A percentile compares a stretch with the other conserved stretches of the same genome.
Evolutionary conservation across 2,113 vertebrate species (phyloP).

Genomic region (Percina caprodes): DNA sequence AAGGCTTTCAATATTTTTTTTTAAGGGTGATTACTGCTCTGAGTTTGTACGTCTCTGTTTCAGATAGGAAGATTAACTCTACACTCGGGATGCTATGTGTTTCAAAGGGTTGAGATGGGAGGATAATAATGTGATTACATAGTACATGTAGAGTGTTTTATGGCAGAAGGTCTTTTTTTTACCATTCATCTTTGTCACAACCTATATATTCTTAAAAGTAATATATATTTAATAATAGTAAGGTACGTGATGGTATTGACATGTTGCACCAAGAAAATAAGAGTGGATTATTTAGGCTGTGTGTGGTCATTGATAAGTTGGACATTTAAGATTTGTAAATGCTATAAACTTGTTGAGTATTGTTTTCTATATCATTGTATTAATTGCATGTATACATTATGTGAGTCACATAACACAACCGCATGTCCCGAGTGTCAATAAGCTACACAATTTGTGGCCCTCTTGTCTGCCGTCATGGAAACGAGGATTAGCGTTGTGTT

Average conservation of each 20-base stretch:
- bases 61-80: conserved; percentile 67
- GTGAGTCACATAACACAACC: conserved; percentile 86
- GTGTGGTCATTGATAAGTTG: conserved; percentile 1
- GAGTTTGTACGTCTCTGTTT: conserved; percentile 50
- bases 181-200: conserved; percentile 13
- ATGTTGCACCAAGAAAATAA: conserved; percentile 18
- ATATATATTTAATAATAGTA: too few relatives aligned
- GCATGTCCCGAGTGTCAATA: conserved; percentile 86
- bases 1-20: conserved; percentile 37
- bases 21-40: conserved; percentile 48
- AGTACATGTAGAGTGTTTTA: conserved; percentile 59
- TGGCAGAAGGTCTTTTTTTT: conserved; percentile 56
- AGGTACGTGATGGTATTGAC: background rate
- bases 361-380: conserved; percentile 38
- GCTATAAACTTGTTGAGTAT: conserved; percentile 15
- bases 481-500: conserved; percentile 89
- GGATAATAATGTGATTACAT: conserved; percentile 65
- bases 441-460: conserved; percentile 87
- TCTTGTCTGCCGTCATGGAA: conserved; percentile 93
- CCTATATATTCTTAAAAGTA: conserved; percentile 42
- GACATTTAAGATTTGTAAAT: conserved; percentile 10
- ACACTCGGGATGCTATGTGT: conserved; percentile 67
- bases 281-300: background rate
- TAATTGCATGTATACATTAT: conserved; percentile 82
- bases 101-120: conserved; percentile 62